A percentile compares a stretch with the other conserved stretches of the same genome.
Conservation (phyloP, 1,140 invertebrate genomes). For the Anagrus nilaparvatae region DNA sequence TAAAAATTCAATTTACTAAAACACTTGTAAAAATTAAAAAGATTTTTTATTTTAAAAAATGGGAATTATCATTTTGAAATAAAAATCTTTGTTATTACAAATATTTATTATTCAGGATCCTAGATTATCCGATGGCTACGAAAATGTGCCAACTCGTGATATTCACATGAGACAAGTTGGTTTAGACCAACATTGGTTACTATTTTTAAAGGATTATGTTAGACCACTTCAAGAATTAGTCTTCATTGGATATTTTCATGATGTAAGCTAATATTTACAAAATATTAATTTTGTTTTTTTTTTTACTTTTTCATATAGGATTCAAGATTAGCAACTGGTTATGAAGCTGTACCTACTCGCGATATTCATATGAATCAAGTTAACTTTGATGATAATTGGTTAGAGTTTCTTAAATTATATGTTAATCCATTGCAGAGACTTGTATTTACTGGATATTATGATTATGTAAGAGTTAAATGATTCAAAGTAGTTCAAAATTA, state of each 20-base stretch:
- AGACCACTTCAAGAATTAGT: constrained; percentile 84
- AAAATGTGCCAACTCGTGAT: constrained; percentile 96
- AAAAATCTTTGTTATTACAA: too few relatives aligned
- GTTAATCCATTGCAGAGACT: constrained; percentile 56
- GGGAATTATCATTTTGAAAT: too few relatives aligned
- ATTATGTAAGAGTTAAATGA: constrained; percentile 35
- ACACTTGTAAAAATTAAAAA: too few relatives aligned
- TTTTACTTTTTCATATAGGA: constrained; percentile 42
- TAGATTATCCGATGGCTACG: constrained; percentile 85
- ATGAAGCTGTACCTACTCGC: constrained; percentile 70
- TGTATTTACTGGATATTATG: constrained; percentile 54
- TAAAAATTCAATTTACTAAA: not conserved
- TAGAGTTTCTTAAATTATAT: constrained; percentile 55
- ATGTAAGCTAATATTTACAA: constrained; percentile 28
- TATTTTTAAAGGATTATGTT: constrained; percentile 82
- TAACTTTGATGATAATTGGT: constrained; percentile 56
- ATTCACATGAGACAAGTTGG: constrained; percentile 98
- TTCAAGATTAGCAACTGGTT: constrained; percentile 51
- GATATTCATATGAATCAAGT: constrained; percentile 78
- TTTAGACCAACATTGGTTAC: constrained; percentile 79
- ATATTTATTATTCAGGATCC: constrained; percentile 64
- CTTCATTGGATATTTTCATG: constrained; percentile 64
- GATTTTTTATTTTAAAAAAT: too few relatives aligned
- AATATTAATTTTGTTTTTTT: not conserved
- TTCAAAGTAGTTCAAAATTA: too few relatives aligned